A percentile compares a stretch with the other conserved stretches of the same genome.
phyloP scores from a whole-genome alignment of 1,140 invertebrate species.

The Cecropterus lyciades region DNA sequence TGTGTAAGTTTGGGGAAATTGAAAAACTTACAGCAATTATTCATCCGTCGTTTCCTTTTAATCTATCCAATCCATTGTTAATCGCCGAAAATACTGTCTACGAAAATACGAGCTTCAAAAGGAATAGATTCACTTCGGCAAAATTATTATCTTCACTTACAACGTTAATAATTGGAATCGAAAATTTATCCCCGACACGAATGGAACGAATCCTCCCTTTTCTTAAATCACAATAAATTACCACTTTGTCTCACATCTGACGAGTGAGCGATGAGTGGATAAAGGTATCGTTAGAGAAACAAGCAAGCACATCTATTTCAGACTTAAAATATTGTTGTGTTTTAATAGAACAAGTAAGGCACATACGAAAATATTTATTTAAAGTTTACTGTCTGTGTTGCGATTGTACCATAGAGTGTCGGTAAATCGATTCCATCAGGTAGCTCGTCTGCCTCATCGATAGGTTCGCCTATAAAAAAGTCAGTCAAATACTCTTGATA shows the following conservation, averaged over 20 bases:
- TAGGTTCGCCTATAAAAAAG: too few relatives aligned
- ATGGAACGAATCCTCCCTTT: slow-evolving; percentile 5
- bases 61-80: not conserved
- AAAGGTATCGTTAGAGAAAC: not conserved
- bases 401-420: too few relatives aligned
- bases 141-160: slow-evolving; percentile 19
- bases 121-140: slow-evolving; percentile 9
- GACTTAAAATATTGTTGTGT: too few relatives aligned
- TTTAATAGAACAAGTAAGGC: too few relatives aligned
- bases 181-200: slow-evolving; percentile 15
- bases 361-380: too few relatives aligned
- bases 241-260: not conserved
- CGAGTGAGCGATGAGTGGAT: not conserved
- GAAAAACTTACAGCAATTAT: not conserved
- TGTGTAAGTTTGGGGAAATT: too few relatives aligned
- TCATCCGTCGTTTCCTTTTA: not conserved
- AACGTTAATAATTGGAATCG: slow-evolving; percentile 23
- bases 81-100: not conserved
- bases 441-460: too few relatives aligned
- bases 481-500: too few relatives aligned
- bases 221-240: slow-evolving; percentile 15
- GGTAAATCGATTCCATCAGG: too few relatives aligned
- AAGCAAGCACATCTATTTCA: too few relatives aligned
- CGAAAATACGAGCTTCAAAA: not conserved
- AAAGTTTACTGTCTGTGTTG: too few relatives aligned